Conservation (phyloP, 64 coral and sea anemone genomes). For the Hydrozoanthus tunicans region DNA sequence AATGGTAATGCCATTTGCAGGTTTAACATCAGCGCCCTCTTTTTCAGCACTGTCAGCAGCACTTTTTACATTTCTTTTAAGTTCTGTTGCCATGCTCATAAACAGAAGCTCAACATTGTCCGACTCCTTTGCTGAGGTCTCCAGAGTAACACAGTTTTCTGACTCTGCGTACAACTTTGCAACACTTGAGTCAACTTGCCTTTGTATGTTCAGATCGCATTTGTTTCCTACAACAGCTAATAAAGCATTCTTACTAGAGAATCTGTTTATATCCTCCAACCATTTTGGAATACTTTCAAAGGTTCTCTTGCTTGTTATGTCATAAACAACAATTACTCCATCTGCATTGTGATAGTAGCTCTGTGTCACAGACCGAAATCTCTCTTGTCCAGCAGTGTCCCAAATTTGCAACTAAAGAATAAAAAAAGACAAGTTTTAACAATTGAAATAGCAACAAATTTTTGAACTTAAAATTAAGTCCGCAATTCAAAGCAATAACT, state of each 20-base stretch:
- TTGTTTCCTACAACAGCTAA: conserved; percentile 95
- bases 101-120: conserved; percentile 95
- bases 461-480: not conserved
- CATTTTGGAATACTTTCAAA: conserved; percentile 93
- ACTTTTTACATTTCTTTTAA: conserved; percentile 84
- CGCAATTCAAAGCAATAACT: too few relatives aligned
- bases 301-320: conserved; percentile 87
- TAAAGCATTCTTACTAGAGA: conserved; percentile 86
- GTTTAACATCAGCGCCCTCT: conserved; percentile 19
- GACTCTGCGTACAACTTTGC: conserved; percentile 71
- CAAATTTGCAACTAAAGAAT: conserved; percentile 88
- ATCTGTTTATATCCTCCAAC: conserved; percentile 91
- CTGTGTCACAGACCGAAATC: conserved; percentile 94
- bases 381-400: conserved; percentile 97
- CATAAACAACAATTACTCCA: conserved; percentile 91
- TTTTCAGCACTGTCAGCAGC: conserved; percentile 39
- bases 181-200: conserved; percentile 82
- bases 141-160: conserved; percentile 88
- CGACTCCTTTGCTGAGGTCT: conserved; percentile 96
- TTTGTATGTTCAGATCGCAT: conserved; percentile 71
- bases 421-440: not conserved
- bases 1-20: conserved; percentile 65
- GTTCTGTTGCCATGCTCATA: conserved; percentile 85
- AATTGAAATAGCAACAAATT: not conserved
- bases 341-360: conserved; percentile 98